Percentiles rank a stretch among this genome's conserved stretches.
Evolutionary conservation across 2,797 vertebrate species (phyloP).

Genomic region (Chloroceryle inda): DNA sequence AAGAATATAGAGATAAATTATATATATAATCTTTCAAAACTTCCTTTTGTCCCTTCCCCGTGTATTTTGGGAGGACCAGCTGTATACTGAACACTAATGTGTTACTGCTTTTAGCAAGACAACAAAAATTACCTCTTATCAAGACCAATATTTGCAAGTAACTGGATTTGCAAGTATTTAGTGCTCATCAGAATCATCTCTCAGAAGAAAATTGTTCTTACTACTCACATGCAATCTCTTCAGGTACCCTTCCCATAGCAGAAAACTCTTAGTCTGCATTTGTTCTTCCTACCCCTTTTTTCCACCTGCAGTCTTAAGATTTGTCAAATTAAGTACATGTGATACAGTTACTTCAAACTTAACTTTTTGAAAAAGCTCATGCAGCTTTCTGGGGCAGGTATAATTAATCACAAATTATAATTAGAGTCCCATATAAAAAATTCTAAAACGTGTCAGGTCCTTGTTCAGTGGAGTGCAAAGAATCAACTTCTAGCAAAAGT

Average conservation of each 20-base stretch:
- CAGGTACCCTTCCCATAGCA: background rate
- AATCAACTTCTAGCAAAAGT: background rate
- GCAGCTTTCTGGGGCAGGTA: background rate
- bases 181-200: background rate
- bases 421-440: background rate
- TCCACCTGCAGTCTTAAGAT: background rate
- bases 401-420: constrained; percentile 25
- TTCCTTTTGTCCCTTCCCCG: background rate
- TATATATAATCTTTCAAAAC: background rate
- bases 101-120: background rate
- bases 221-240: background rate
- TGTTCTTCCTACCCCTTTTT: background rate
- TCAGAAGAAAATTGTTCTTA: background rate
- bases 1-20: background rate
- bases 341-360: background rate
- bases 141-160: background rate
- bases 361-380: background rate
- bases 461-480: background rate
- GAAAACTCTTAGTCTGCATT: background rate
- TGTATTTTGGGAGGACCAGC: background rate
- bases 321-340: background rate
- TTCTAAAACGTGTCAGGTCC: background rate
- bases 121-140: background rate
- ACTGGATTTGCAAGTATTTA: background rate
- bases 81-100: background rate